phyloP scores from a whole-genome alignment of 2,113 vertebrate genomes.

The Ondatra zibethicus region DNA sequence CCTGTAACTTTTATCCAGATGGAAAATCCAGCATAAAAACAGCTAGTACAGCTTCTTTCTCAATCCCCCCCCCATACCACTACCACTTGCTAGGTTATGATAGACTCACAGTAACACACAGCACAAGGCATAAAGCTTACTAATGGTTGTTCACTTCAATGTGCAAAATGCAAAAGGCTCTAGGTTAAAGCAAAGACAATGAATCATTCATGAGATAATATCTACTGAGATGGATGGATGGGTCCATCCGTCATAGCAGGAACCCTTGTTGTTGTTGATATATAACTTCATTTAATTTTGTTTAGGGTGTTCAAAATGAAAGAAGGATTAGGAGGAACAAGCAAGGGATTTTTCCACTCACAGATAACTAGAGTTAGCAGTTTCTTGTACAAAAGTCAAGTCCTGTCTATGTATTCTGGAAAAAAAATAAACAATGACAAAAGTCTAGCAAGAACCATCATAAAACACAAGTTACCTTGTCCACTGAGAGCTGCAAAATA shows the following conservation, averaged over 20 bases:
- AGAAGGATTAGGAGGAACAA: slow-evolving; percentile 62
- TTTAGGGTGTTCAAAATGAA: slow-evolving; percentile 71
- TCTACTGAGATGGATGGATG: slow-evolving; percentile 86
- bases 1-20: background rate
- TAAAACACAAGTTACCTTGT: background rate
- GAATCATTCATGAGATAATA: slow-evolving; percentile 91
- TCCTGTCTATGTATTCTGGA: background rate
- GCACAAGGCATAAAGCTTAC: slow-evolving; percentile 79
- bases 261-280: slow-evolving; percentile 69
- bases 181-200: slow-evolving; percentile 87
- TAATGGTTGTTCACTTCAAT: slow-evolving; percentile 86
- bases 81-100: slow-evolving; percentile 71
- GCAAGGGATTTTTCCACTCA: slow-evolving; percentile 4
- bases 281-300: slow-evolving; percentile 75
- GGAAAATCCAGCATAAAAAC: background rate
- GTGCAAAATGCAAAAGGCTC: slow-evolving; percentile 87
- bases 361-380: slow-evolving; percentile 55
- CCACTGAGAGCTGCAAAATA: background rate
- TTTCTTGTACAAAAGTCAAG: slow-evolving; percentile 57
- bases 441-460: background rate
- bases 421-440: slow-evolving; percentile 13
- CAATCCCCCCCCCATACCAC: background rate
- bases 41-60: background rate
- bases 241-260: slow-evolving; percentile 86
- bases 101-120: slow-evolving; percentile 76